These are phyloP conservation scores for Propithecus coquereli DNA, from an alignment of 2,113 vertebrate species.

Conservation along the genomic window DNA sequence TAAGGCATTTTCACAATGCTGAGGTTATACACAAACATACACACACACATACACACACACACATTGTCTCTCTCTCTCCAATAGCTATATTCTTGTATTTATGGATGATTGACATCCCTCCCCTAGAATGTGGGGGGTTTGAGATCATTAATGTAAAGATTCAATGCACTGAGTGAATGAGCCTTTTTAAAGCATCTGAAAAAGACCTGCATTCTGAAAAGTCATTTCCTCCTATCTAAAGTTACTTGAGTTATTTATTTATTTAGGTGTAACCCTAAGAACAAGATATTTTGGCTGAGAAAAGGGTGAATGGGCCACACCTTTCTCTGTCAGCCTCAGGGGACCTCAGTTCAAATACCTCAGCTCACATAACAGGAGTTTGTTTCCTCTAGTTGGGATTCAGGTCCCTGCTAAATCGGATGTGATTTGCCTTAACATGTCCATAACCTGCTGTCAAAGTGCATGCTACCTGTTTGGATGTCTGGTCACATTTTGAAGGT, in stretches of 20 bases:
- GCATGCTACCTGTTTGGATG: slow-evolving; percentile 18
- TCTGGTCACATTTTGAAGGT: slow-evolving; percentile 39
- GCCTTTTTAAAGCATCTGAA: background rate
- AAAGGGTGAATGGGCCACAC: background rate
- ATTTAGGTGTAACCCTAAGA: background rate
- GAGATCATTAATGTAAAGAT: background rate
- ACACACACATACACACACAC: background rate
- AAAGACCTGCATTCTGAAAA: background rate
- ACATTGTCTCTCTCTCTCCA: background rate
- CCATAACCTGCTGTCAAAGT: slow-evolving; percentile 38
- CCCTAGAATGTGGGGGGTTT: background rate
- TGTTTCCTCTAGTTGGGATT: background rate
- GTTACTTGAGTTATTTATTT: background rate
- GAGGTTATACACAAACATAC: background rate
- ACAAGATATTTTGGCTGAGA: background rate
- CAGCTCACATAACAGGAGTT: background rate
- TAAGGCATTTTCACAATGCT: background rate
- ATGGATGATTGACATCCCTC: background rate
- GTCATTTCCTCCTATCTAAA: background rate
- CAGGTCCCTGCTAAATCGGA: background rate
- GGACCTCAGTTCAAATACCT: background rate
- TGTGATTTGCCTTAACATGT: slow-evolving; percentile 48
- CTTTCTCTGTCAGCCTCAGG: background rate
- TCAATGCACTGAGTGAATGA: background rate
- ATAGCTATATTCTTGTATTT: background rate